These are phyloP conservation scores for Leptura quadrifasciata DNA, from an alignment of 2,888 invertebrate genomes.

Conservation along the genomic window DNA sequence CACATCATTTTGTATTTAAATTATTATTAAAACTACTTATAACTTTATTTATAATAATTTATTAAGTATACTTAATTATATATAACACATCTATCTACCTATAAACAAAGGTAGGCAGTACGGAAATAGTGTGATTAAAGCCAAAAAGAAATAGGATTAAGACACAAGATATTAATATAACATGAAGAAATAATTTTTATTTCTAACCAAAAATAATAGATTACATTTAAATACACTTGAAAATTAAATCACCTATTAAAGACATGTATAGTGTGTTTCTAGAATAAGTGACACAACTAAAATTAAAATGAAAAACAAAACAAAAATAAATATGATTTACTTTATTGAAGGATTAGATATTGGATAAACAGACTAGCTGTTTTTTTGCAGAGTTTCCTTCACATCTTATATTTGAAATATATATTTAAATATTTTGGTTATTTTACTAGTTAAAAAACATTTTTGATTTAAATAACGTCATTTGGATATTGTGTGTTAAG, in stretches of 20 bases:
- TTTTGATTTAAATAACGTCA: too few species aligned
- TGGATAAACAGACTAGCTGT: background rate
- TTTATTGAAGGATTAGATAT: background rate
- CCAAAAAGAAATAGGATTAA: conserved; percentile 46
- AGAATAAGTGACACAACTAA: conserved; percentile 31
- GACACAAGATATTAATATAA: conserved; percentile 48
- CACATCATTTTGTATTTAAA: too few species aligned
- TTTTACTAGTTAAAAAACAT: background rate
- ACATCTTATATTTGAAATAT: conserved; percentile 2
- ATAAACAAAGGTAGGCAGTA: conserved; percentile 62
- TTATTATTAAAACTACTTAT: conserved; percentile 11
- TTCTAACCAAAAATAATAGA: conserved; percentile 38
- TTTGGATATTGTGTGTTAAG: background rate
- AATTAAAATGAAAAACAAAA: conserved; percentile 9
- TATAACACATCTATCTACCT: conserved; percentile 69
- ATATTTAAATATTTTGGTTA: background rate
- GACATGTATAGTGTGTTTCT: conserved; percentile 37
- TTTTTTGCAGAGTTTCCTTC: background rate
- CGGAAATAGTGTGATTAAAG: conserved; percentile 56
- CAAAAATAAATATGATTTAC: conserved; percentile 4
- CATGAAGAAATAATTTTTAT: conserved; percentile 42
- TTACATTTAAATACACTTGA: conserved; percentile 42
- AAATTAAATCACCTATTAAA: conserved; percentile 33
- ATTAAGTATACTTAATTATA: conserved; percentile 70
- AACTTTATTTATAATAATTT: conserved; percentile 65